These are phyloP conservation scores for Polydrusus tereticollis DNA, from an alignment of 2,888 invertebrate genomes.

Conservation along the genomic window DNA sequence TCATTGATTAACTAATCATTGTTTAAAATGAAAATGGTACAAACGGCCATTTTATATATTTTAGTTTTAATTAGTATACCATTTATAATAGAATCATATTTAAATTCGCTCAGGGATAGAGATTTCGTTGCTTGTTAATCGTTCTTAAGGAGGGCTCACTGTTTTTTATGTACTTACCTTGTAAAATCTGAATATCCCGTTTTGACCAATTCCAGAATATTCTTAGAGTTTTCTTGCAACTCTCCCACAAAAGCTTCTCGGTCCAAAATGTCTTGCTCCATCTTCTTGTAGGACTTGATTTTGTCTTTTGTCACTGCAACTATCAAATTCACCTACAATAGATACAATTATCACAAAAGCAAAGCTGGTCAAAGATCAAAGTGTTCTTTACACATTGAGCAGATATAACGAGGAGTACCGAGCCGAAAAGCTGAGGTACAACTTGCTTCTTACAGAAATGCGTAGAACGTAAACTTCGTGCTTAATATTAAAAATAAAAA, in stretches of 20 bases:
- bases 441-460: too few relatives aligned
- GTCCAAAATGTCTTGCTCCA: constrained; percentile 75
- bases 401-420: too few relatives aligned
- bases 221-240: constrained; percentile 85
- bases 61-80: too few relatives aligned
- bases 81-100: too few relatives aligned
- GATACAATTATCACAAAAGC: background rate
- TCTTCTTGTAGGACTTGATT: constrained; percentile 75
- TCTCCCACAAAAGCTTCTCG: constrained; percentile 83
- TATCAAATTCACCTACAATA: constrained; percentile 82
- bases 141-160: constrained; percentile 56
- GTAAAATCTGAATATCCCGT: constrained; percentile 56
- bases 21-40: too few relatives aligned
- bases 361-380: background rate
- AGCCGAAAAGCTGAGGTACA: too few relatives aligned
- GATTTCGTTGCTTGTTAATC: constrained; percentile 66
- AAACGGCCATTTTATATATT: too few relatives aligned
- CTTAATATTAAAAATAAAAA: too few relatives aligned
- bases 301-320: constrained; percentile 86
- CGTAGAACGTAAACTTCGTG: too few relatives aligned
- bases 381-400: too few relatives aligned
- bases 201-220: constrained; percentile 86
- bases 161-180: constrained; percentile 80
- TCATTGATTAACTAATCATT: too few relatives aligned
- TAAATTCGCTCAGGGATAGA: too few relatives aligned